A percentile compares a stretch with the other conserved stretches of the same genome.
Evolutionary conservation across 1,140 invertebrate genomes (phyloP).

Genomic region (Paraescarpia echinospica): DNA sequence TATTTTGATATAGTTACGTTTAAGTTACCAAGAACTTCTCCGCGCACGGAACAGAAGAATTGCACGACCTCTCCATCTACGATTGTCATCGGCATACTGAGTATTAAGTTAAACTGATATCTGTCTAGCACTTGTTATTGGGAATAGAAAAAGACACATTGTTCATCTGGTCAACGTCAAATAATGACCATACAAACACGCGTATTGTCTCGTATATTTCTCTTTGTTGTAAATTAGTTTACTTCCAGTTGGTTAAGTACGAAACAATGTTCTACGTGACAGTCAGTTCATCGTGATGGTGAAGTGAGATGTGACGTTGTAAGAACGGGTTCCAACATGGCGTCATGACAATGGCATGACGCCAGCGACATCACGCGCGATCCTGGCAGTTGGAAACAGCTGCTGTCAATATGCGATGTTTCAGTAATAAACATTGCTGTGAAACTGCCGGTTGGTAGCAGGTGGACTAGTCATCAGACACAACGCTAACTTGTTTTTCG

Average conservation of each 20-base stretch:
- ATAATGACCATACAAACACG: background rate
- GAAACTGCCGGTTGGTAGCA: background rate
- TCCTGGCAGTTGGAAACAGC: background rate
- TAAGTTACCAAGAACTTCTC: background rate
- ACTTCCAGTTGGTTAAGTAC: conserved; percentile 1
- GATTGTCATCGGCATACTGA: background rate
- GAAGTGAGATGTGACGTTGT: background rate
- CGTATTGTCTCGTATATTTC: background rate
- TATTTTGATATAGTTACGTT: background rate
- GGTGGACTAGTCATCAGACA: background rate
- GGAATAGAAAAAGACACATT: background rate
- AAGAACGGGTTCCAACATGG: background rate
- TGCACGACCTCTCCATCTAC: background rate
- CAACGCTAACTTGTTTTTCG: background rate
- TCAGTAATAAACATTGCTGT: background rate
- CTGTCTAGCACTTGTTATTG: background rate
- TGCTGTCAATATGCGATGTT: background rate
- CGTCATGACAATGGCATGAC: background rate
- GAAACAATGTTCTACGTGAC: background rate
- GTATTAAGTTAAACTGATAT: background rate
- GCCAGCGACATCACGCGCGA: background rate
- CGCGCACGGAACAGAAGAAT: background rate
- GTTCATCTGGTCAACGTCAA: background rate
- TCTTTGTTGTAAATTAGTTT: background rate
- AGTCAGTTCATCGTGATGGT: background rate